Conservation (phyloP, 2,113 vertebrate species). For the Odobenus rosmarus region DNA sequence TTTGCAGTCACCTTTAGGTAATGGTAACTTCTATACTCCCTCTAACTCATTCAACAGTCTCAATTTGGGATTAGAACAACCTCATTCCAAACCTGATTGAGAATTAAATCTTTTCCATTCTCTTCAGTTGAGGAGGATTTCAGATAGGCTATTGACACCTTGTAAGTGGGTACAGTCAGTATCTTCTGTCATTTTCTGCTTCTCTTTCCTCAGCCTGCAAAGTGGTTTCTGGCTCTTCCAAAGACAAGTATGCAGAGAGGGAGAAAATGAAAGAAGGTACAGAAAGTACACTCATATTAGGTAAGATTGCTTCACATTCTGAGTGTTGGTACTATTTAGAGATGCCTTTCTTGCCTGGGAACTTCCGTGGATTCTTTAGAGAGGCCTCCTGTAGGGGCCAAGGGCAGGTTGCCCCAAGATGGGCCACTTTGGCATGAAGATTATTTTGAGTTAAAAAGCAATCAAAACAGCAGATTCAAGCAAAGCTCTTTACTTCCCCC, state of each 20-base stretch:
- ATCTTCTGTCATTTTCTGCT: conserved; percentile 4
- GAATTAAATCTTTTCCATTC: not conserved
- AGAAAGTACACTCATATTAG: no score
- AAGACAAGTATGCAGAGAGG: not conserved
- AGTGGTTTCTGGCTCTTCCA: not conserved
- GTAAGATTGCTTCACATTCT: not conserved
- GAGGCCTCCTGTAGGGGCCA: not conserved
- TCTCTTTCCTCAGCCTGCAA: not conserved
- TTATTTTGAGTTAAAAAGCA: not conserved
- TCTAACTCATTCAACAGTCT: not conserved
- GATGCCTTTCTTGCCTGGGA: not conserved
- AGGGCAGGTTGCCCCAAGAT: not conserved
- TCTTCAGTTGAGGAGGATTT: not conserved
- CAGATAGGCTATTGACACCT: not conserved
- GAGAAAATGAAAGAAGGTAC: not conserved
- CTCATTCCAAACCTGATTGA: not conserved
- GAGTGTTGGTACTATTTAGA: not conserved
- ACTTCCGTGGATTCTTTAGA: not conserved
- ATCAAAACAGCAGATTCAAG: not conserved
- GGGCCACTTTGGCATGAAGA: not conserved
- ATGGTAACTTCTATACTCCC: not conserved
- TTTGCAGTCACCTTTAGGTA: not conserved
- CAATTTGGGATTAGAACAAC: not conserved
- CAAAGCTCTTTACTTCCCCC: not conserved
- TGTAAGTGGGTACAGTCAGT: not conserved